These are phyloP conservation scores for Syngnathus scovelli DNA, from an alignment of 2,113 vertebrate species.

Conservation along the genomic window DNA sequence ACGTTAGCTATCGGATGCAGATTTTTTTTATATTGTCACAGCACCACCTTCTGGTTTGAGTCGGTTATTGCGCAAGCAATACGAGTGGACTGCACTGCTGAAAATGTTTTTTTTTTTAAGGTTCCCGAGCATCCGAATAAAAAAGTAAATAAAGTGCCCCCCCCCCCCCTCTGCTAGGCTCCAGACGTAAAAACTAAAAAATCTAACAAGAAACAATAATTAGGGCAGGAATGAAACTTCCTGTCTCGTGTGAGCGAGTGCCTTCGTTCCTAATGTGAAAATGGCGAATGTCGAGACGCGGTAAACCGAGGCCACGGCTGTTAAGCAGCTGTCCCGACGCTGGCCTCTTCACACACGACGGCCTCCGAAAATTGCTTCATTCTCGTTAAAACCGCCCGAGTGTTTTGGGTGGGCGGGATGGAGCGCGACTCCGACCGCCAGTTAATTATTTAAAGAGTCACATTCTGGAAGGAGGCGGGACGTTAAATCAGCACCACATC, in stretches of 20 bases:
- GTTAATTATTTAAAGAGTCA: slow-evolving; percentile 3
- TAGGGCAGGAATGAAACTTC: not conserved
- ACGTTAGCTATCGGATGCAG: too few species aligned
- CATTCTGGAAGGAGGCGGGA: not conserved
- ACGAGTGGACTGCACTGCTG: too few species aligned
- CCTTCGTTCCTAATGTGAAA: not conserved
- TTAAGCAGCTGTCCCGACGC: not conserved
- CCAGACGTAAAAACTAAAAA: too few species aligned
- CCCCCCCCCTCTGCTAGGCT: too few species aligned
- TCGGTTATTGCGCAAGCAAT: not conserved
- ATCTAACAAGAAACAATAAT: too few species aligned
- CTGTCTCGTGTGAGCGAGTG: not conserved
- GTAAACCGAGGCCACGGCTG: not conserved
- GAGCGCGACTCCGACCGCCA: not conserved
- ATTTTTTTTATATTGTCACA: not conserved
- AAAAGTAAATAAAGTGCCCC: too few species aligned
- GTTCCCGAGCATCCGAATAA: too few species aligned
- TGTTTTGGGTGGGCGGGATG: not conserved
- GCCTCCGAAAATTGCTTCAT: not conserved
- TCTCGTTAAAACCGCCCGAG: not conserved
- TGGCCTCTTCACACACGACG: not conserved
- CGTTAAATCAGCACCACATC: not conserved
- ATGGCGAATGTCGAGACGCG: not conserved
- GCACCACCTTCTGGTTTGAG: not conserved
- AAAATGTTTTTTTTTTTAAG: too few species aligned